A percentile compares a stretch with the other conserved stretches of the same genome.
Evolutionary conservation across 1,140 invertebrate genomes (phyloP).

Genomic region (Meloidogyne hapla): DNA sequence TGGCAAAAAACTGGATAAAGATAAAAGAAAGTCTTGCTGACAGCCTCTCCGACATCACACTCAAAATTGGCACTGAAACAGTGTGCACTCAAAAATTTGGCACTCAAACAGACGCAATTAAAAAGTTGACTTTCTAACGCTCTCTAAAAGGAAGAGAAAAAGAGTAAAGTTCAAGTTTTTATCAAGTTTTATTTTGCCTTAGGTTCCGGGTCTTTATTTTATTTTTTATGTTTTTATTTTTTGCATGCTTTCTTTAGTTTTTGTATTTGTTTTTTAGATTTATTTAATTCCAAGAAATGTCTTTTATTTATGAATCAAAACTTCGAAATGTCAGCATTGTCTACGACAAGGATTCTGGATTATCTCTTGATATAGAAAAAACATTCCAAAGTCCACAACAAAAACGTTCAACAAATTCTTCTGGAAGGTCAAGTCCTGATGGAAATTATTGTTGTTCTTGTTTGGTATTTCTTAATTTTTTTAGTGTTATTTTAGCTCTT

Average conservation of each 20-base stretch:
- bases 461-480: slow-evolving; percentile 17
- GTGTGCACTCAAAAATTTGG: too few species aligned
- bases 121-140: too few species aligned
- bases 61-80: too few species aligned
- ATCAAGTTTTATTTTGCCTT: too few species aligned
- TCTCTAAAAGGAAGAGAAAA: too few species aligned
- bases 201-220: too few species aligned
- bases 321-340: slow-evolving; percentile 29
- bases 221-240: not conserved
- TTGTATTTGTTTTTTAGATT: not conserved
- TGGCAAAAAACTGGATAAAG: too few species aligned
- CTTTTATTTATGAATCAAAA: slow-evolving; percentile 32
- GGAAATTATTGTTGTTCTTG: slow-evolving; percentile 22
- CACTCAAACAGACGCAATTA: too few species aligned
- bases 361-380: slow-evolving; percentile 27
- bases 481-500: not conserved
- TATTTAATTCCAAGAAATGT: slow-evolving; percentile 8
- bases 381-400: slow-evolving; percentile 25
- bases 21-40: too few species aligned
- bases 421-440: slow-evolving; percentile 16
- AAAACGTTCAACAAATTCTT: slow-evolving; percentile 23
- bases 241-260: not conserved
- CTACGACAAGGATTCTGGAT: slow-evolving; percentile 33
- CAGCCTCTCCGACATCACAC: too few species aligned
- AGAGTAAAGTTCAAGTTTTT: too few species aligned